Evolutionary conservation across 1,140 invertebrate genomes (phyloP).

Genomic region (Drosophila parvula): DNA sequence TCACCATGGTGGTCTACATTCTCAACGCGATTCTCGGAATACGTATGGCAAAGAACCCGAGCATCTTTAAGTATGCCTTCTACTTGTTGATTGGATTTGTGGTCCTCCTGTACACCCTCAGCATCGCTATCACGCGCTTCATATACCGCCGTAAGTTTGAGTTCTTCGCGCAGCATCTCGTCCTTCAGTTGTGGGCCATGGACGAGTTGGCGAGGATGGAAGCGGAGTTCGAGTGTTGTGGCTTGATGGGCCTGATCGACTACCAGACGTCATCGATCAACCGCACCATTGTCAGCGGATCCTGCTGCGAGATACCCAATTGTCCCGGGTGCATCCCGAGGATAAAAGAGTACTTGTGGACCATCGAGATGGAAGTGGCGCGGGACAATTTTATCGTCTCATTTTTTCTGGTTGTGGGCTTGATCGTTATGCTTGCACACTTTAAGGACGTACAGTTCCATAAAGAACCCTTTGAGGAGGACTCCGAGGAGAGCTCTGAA

Average conservation of each 20-base stretch:
- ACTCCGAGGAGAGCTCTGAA: not conserved
- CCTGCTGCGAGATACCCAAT: slow-evolving; percentile 38
- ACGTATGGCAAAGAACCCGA: slow-evolving; percentile 13
- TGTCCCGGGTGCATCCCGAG: slow-evolving; percentile 39
- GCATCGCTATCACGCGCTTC: slow-evolving; percentile 36
- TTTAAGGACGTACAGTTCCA: slow-evolving; percentile 1
- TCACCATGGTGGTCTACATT: slow-evolving; percentile 15
- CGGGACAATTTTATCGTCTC: slow-evolving; percentile 55
- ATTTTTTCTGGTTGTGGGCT: slow-evolving; percentile 12
- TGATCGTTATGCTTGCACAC: slow-evolving; percentile 28
- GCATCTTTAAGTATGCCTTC: slow-evolving; percentile 13
- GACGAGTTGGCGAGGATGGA: slow-evolving; percentile 23
- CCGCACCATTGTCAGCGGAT: slow-evolving; percentile 41
- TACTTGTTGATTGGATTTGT: slow-evolving; percentile 33
- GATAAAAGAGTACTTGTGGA: slow-evolving; percentile 21
- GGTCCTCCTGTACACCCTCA: slow-evolving; percentile 14
- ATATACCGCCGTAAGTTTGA: not conserved
- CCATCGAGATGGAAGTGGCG: slow-evolving; percentile 56
- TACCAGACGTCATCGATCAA: slow-evolving; percentile 31
- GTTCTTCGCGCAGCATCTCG: slow-evolving; percentile 25
- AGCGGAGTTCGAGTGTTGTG: slow-evolving; percentile 46
- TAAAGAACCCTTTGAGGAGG: slow-evolving; percentile 31
- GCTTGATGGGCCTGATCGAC: slow-evolving; percentile 40
- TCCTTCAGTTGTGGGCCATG: slow-evolving; percentile 30
- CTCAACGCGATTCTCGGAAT: slow-evolving; percentile 43